Evolutionary conservation across 2,888 invertebrate species (phyloP).

Genomic region (Bhutanitis thaidina): DNA sequence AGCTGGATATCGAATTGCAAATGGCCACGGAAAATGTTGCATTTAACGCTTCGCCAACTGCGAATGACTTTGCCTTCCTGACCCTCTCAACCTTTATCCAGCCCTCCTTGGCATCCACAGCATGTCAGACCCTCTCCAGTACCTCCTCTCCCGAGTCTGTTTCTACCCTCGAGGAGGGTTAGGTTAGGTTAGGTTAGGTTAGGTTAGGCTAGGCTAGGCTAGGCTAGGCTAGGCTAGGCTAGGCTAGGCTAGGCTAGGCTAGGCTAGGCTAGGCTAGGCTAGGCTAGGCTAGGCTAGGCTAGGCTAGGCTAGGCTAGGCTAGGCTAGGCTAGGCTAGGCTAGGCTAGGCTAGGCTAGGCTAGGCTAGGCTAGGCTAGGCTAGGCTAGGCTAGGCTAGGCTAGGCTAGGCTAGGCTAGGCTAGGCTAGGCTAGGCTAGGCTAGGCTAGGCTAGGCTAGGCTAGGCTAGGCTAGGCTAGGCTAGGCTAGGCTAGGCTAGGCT

Average conservation of each 20-base stretch:
- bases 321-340: conserved; percentile 17
- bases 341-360: conserved; percentile 17
- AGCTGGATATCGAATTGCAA: conserved; percentile 75
- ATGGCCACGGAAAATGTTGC: conserved; percentile 72
- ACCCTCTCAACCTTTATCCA: no score
- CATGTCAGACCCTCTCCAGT: no score
- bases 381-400: no score
- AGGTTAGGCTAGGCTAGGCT: conserved; percentile 11
- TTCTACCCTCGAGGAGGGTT: no score
- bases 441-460: no score
- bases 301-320: conserved; percentile 21
- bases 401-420: no score
- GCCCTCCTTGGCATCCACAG: no score
- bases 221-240: conserved; percentile 17
- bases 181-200: conserved; percentile 2
- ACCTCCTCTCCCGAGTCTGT: no score
- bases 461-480: no score
- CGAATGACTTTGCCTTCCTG: conserved; percentile 66
- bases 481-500: no score
- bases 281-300: conserved; percentile 22
- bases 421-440: no score
- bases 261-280: conserved; percentile 21
- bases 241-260: conserved; percentile 20
- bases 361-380: no score
- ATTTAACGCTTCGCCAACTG: conserved; percentile 73